Percentiles rank a stretch among this genome's conserved stretches.
These are phyloP conservation scores for Heliconius erato DNA, from an alignment of 2,888 invertebrate species.

Conservation along the genomic window DNA sequence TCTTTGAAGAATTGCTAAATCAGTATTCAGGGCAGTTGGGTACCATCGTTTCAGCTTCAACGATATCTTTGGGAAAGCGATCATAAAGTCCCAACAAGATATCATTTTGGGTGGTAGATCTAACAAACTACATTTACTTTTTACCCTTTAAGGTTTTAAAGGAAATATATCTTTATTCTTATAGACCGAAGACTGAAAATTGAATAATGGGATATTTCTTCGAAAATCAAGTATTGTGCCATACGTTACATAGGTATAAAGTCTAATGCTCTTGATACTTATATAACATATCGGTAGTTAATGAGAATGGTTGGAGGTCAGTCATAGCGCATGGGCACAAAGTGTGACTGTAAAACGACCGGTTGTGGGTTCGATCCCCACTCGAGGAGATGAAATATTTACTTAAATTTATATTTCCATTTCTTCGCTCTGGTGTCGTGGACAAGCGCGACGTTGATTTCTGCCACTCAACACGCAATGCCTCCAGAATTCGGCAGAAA, in stretches of 20 bases:
- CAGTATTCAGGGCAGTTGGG: constrained; percentile 45
- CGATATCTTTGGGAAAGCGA: constrained; percentile 46
- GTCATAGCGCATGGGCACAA: too few relatives aligned
- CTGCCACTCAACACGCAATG: too few relatives aligned
- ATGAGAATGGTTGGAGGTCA: neutral
- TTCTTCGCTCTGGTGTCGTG: too few relatives aligned
- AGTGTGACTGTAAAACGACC: too few relatives aligned
- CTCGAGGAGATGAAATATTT: too few relatives aligned
- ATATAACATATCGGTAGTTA: neutral
- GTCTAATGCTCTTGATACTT: neutral
- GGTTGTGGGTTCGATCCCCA: too few relatives aligned
- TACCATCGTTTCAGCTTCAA: constrained; percentile 40
- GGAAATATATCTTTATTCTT: neutral
- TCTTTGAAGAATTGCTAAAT: constrained; percentile 36
- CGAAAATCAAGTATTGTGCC: constrained; percentile 19
- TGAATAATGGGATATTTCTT: neutral
- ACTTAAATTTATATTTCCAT: too few relatives aligned
- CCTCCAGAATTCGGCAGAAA: too few relatives aligned
- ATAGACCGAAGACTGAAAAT: neutral
- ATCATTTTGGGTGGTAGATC: constrained; percentile 47
- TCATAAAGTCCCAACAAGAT: constrained; percentile 50
- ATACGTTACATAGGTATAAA: constrained; percentile 5
- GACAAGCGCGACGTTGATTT: too few relatives aligned
- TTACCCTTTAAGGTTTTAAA: constrained; percentile 7
- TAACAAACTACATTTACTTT: constrained; percentile 44